Conservation (phyloP, 1,140 invertebrate species). For the Drosophila varians region DNA sequence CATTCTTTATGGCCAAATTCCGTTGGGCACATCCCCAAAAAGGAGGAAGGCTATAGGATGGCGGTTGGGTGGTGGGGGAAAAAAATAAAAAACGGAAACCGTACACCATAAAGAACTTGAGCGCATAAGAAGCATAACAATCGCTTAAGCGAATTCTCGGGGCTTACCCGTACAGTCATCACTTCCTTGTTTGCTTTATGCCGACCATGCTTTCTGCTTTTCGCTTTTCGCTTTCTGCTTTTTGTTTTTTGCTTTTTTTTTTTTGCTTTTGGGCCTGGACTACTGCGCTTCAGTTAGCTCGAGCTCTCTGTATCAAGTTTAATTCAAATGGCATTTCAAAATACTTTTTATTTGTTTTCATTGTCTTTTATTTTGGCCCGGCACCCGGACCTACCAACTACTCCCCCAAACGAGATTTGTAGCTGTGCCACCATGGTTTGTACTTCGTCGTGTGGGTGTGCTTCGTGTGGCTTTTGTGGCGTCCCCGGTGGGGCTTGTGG, state of each 20-base stretch:
- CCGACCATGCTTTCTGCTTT: not conserved
- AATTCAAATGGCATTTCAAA: conserved; percentile 70
- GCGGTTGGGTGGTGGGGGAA: not conserved
- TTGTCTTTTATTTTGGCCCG: conserved; percentile 51
- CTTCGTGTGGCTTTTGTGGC: conserved; percentile 35
- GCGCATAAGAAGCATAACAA: conserved; percentile 33
- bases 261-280: not conserved
- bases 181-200: conserved; percentile 31
- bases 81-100: conserved; percentile 14
- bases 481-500: conserved; percentile 18
- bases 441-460: conserved; percentile 22
- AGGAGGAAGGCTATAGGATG: not conserved
- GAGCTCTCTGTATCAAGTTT: conserved; percentile 41
- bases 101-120: conserved; percentile 24
- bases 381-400: not conserved
- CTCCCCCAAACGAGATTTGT: conserved; percentile 54
- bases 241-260: not conserved
- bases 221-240: no score
- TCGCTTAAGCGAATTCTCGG: conserved; percentile 26
- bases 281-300: conserved; percentile 20
- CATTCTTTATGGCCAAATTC: not conserved
- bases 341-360: conserved; percentile 76
- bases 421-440: conserved; percentile 16
- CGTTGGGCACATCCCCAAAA: not conserved
- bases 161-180: conserved; percentile 45